Evolutionary conservation across 2,888 invertebrate genomes (phyloP).

Genomic region (Apotomis turbidana): DNA sequence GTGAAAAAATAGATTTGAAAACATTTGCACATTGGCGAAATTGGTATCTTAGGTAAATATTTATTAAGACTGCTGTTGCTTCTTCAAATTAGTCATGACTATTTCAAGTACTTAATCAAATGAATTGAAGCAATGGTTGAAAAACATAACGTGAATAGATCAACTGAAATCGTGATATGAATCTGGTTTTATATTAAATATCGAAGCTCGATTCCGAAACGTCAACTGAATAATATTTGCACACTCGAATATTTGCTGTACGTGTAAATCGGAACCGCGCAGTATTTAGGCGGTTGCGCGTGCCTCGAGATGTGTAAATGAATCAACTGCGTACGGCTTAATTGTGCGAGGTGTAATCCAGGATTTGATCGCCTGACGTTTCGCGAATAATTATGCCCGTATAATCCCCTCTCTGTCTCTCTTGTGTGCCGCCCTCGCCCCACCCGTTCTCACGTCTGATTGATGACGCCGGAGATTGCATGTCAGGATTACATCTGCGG

Average conservation of each 20-base stretch:
- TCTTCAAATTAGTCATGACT: no score
- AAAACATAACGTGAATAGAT: no score
- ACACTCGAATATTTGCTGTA: conserved; percentile 46
- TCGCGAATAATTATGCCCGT: conserved; percentile 59
- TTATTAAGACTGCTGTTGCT: no score
- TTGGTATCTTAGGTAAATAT: no score
- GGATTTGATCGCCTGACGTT: conserved; percentile 54
- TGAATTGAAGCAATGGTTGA: no score
- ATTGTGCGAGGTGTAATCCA: conserved; percentile 49
- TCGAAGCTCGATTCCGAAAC: conserved; percentile 4
- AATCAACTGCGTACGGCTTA: conserved; percentile 49
- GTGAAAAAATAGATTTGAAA: no score
- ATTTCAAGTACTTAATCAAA: no score
- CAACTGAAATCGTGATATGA: background rate
- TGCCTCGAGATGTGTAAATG: conserved; percentile 45
- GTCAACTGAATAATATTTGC: conserved; percentile 24
- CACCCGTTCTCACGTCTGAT: conserved; percentile 60
- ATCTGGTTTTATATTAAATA: background rate
- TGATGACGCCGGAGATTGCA: conserved; percentile 81
- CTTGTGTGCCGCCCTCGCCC: conserved; percentile 42
- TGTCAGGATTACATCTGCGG: conserved; percentile 80
- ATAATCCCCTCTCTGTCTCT: conserved; percentile 57
- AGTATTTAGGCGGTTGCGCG: conserved; percentile 45
- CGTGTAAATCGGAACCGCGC: conserved; percentile 38
- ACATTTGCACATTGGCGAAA: no score